Evolutionary conservation across 2,113 vertebrate genomes (phyloP).

Genomic region (Thinocorus orbignyianus): DNA sequence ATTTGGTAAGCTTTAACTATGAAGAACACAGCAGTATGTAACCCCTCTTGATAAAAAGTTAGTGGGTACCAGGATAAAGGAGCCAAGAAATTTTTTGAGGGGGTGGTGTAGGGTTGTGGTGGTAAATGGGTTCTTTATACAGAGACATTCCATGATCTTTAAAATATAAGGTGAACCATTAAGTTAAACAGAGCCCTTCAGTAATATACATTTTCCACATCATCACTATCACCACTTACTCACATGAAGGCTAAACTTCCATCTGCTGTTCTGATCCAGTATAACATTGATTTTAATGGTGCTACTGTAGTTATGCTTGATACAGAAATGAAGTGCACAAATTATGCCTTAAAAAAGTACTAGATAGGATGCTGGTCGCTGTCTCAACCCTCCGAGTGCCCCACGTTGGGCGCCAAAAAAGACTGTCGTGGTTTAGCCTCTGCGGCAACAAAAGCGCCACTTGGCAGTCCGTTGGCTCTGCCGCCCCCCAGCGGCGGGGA

Average conservation of each 20-base stretch:
- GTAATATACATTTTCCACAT: background rate
- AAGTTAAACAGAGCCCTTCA: background rate
- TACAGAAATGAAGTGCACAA: background rate
- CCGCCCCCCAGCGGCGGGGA: too few species aligned
- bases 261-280: background rate
- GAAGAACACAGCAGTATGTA: background rate
- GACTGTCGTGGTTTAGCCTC: too few species aligned
- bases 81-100: background rate
- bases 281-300: background rate
- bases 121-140: background rate
- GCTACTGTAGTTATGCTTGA: background rate
- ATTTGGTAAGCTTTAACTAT: background rate
- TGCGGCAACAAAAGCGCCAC: too few species aligned
- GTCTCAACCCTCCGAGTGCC: too few species aligned
- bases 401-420: too few species aligned
- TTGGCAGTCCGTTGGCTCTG: too few species aligned
- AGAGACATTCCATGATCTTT: background rate
- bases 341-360: background rate
- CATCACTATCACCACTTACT: background rate
- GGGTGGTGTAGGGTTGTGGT: fast-evolving
- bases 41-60: background rate
- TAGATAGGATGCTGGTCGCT: background rate
- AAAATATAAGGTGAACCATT: background rate
- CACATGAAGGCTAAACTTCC: background rate
- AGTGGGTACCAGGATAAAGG: background rate